Conservation (phyloP, 2,113 vertebrate species). For the Pachycephala philippinensis region DNA sequence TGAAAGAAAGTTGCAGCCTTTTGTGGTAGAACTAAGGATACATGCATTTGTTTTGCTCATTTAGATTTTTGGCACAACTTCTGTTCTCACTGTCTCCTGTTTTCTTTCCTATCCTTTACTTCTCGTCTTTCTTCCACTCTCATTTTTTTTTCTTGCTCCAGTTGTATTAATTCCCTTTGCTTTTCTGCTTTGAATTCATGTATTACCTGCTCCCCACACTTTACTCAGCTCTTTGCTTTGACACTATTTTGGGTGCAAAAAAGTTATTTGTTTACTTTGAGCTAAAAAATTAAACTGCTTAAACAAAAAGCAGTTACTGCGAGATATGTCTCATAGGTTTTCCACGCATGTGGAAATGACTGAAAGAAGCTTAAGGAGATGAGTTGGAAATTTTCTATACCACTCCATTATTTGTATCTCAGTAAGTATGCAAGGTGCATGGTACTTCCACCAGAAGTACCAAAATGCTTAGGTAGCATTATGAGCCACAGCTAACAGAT, state of each 20-base stretch:
- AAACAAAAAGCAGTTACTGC: not conserved
- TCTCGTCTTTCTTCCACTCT: not conserved
- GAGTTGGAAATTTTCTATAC: not conserved
- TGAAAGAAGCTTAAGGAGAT: not conserved
- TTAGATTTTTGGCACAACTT: not conserved
- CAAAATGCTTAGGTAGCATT: not conserved
- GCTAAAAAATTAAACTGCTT: not conserved
- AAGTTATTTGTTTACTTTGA: not conserved
- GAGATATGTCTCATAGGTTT: not conserved
- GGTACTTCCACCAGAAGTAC: not conserved
- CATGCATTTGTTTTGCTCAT: not conserved
- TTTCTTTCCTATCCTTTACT: not conserved
- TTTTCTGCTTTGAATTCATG: not conserved
- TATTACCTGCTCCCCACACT: not conserved
- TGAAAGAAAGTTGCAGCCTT: constrained; percentile 3
- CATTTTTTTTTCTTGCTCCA: not conserved
- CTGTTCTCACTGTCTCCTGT: not conserved
- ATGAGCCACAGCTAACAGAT: not conserved
- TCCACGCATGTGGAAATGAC: not conserved
- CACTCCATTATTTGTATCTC: not conserved
- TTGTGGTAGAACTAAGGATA: not conserved
- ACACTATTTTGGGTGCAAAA: not conserved
- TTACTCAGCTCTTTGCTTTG: not conserved
- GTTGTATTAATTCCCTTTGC: not conserved
- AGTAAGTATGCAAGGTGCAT: not conserved